Conservation (phyloP, 1,140 invertebrate genomes). For the Onthophagus taurus region DNA sequence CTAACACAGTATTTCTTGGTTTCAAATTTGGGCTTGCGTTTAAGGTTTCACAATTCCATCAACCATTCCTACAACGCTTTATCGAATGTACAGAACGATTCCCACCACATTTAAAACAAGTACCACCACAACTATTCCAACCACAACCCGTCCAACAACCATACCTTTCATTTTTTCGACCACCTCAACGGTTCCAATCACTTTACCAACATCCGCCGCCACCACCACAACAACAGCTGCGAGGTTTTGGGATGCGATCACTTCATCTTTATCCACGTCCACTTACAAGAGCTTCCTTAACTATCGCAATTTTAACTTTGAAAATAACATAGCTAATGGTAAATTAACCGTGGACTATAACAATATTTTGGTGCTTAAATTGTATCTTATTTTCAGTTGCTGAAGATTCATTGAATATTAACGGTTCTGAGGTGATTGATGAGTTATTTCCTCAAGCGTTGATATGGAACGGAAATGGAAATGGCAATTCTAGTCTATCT, state of each 20-base stretch:
- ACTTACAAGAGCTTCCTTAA: conserved; percentile 27
- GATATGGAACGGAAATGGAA: conserved; percentile 21
- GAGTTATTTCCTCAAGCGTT: conserved; percentile 31
- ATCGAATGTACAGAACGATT: conserved; percentile 8
- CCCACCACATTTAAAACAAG: too few relatives aligned
- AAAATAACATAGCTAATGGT: conserved; percentile 30
- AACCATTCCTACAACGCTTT: conserved; percentile 15
- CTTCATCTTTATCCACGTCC: conserved; percentile 39
- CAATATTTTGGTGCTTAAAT: background rate
- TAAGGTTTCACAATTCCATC: conserved; percentile 10
- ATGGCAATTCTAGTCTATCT: conserved; percentile 14
- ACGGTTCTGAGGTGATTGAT: conserved; percentile 30
- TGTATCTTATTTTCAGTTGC: conserved; percentile 21
- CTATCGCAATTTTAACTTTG: conserved; percentile 27
- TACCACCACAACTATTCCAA: conserved; percentile 6
- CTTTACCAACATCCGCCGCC: conserved; percentile 35
- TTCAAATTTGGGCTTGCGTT: too few relatives aligned
- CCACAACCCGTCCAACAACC: conserved; percentile 16
- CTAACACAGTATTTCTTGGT: too few relatives aligned
- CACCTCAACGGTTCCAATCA: conserved; percentile 16
- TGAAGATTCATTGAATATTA: conserved; percentile 25
- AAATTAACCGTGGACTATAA: background rate
- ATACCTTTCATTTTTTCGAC: background rate
- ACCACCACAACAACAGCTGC: conserved; percentile 30
- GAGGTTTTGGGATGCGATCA: conserved; percentile 29